Evolutionary conservation across 2,113 vertebrate species (phyloP).

Genomic region (Nestor notabilis): DNA sequence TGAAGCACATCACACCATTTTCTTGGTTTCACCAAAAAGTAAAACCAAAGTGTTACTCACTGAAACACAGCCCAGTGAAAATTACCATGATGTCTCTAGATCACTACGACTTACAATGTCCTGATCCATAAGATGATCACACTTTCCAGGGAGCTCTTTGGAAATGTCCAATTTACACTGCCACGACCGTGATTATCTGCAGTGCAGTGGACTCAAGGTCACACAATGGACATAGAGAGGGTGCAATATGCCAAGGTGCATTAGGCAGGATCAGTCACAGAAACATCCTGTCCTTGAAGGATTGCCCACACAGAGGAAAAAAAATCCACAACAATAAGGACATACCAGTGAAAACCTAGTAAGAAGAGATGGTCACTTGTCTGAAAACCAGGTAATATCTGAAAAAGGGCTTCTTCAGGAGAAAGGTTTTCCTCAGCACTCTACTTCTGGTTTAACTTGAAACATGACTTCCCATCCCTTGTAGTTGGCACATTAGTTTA

Average conservation of each 20-base stretch:
- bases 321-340: background rate
- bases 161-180: background rate
- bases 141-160: background rate
- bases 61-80: background rate
- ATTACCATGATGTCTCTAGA: background rate
- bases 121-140: background rate
- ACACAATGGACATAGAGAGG: background rate
- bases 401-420: background rate
- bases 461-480: background rate
- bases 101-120: background rate
- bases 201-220: background rate
- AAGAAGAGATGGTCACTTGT: background rate
- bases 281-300: background rate
- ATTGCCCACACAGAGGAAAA: accelerated
- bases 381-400: background rate
- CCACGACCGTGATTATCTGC: background rate
- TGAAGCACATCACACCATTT: background rate
- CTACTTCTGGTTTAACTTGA: background rate
- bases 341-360: background rate
- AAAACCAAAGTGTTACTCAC: background rate
- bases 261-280: background rate
- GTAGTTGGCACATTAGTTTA: background rate
- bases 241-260: background rate
- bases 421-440: background rate
- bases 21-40: background rate